phyloP scores from a whole-genome alignment of 2,888 invertebrate species.

The Rhyacophila evoluta region DNA sequence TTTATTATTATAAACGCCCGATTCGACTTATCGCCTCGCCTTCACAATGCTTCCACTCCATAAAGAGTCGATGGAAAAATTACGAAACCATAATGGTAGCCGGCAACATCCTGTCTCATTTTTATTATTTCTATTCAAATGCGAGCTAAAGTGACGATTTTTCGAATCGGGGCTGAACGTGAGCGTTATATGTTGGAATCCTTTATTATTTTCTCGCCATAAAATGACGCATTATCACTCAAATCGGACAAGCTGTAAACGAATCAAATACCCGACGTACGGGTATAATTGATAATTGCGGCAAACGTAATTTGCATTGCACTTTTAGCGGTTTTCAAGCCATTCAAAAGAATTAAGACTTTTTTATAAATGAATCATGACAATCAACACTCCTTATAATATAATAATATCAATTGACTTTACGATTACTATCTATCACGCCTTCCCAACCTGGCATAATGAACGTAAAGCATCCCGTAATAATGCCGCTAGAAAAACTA shows the following conservation, averaged over 20 bases:
- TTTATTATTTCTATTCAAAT: constrained; percentile 23
- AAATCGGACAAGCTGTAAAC: background rate
- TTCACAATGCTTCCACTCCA: background rate
- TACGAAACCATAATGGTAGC: constrained; percentile 12
- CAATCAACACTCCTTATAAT: too few relatives aligned
- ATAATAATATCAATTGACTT: too few relatives aligned
- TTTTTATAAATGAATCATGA: too few relatives aligned
- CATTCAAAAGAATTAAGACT: too few relatives aligned
- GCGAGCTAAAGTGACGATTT: constrained; percentile 7
- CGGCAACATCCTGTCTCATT: constrained; percentile 5
- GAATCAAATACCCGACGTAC: background rate
- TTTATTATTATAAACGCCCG: constrained; percentile 22
- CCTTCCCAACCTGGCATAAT: too few relatives aligned
- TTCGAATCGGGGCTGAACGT: constrained; percentile 22
- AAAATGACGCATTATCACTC: constrained; percentile 10
- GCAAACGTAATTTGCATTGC: background rate
- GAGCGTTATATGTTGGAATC: background rate
- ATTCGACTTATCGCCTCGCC: background rate
- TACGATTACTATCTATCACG: too few relatives aligned
- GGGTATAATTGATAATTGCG: background rate
- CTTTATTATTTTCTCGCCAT: constrained; percentile 1
- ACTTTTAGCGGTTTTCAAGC: too few relatives aligned
- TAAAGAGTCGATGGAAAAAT: constrained; percentile 18
- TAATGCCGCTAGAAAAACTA: too few relatives aligned
- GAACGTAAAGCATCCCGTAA: too few relatives aligned